Evolutionary conservation across 2,113 vertebrate species (phyloP), one percentile per base, ranked within the genome.

Genomic region (Marmota flaviventris): DNA sequence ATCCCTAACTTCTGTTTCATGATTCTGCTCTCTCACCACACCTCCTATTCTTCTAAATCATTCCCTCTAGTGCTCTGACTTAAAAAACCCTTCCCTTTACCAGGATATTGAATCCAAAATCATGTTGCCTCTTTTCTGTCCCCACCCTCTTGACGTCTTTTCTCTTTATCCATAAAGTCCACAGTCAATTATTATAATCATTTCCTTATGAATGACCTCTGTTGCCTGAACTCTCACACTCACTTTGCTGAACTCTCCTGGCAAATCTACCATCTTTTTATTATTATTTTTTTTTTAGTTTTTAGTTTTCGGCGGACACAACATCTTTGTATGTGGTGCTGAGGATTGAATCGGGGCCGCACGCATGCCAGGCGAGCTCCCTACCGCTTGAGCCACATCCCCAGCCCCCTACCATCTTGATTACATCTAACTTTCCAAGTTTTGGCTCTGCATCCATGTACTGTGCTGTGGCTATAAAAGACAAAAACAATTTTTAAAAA

Each of bases 371-470:
- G 45, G 45, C 1, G 45, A 45, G 45, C 45, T 8, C 45, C 8
- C 45, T 45, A 45, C 45, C 8, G 45, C 45, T 45, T 45, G 45
- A 45, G 45, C 45, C 45, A 45, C 45, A 45, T 45, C 45, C 45
- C 45, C 45, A 45, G 45, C 45, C 45, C 45, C 45, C 45, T 45
- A 45, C 7, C 45, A 45, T 45, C 45, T 45, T 45, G 32, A 73
- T 78, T 65, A 82, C 86, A 87, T 93, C 37, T 4, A 77, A 20
- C 65, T 92, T 94, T 92, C 67, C 45, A 86, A 48, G 42, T 51
- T 78, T 27, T 10, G 75, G 20, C 22, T 90, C 27, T 58, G 12
- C 1, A 72, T 12, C 11, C 20, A 20, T n/a, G 34, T 20, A 92
- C 20, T n/a, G 63, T n/a, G 77, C 10, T 85, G 39, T 79, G 85